Evolutionary conservation across 2,888 invertebrate genomes (phyloP).

Genomic region (Oxycera nigricornis): DNA sequence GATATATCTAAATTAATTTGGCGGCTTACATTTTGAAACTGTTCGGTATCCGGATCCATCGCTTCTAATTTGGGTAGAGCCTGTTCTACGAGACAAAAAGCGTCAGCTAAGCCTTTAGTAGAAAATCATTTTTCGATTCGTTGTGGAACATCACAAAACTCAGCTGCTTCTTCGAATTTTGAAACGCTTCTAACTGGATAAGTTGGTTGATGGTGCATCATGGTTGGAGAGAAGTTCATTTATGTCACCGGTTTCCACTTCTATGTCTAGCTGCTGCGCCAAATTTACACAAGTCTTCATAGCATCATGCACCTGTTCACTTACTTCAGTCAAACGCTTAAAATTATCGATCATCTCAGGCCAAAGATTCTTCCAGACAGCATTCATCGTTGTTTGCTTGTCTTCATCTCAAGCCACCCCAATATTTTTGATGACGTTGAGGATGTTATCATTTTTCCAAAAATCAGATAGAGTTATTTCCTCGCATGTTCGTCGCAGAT

Average conservation of each 20-base stretch:
- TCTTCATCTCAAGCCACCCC: background rate
- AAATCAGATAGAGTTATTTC: no score
- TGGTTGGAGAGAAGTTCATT: background rate
- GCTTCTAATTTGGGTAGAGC: background rate
- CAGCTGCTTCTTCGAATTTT: background rate
- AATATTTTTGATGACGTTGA: background rate
- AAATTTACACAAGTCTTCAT: background rate
- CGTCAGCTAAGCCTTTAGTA: no score
- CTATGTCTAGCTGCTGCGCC: background rate
- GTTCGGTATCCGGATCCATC: background rate
- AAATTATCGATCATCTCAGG: background rate
- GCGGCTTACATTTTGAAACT: no score
- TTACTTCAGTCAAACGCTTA: background rate
- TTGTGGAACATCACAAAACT: background rate
- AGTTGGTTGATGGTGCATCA: background rate
- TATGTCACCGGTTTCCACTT: background rate
- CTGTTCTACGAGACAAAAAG: background rate
- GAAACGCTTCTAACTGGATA: background rate
- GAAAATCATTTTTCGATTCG: background rate
- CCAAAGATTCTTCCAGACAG: background rate
- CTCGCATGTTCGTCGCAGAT: background rate
- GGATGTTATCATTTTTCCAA: no score
- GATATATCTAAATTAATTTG: no score
- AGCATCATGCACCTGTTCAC: background rate
- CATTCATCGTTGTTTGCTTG: background rate